phyloP scores from a whole-genome alignment of 2,888 invertebrate genomes.

The Ashinkailepas kermadecensis region DNA sequence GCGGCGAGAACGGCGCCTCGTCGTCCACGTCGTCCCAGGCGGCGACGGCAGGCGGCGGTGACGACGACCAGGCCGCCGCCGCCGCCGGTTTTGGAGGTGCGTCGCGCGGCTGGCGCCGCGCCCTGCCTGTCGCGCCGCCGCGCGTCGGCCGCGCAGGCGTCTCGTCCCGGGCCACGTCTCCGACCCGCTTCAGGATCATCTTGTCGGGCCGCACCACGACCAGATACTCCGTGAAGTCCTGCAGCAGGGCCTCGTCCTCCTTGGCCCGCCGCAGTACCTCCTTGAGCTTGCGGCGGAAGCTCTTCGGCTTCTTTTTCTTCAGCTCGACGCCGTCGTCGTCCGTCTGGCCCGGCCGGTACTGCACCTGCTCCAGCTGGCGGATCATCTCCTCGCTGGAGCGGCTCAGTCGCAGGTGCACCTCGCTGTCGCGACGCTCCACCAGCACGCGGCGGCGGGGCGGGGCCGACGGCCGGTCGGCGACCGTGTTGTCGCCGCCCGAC shows the following conservation, averaged over 20 bases:
- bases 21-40: background rate
- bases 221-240: conserved; percentile 5
- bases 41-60: background rate
- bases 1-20: conserved; percentile 1
- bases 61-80: background rate
- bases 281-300: conserved; percentile 16
- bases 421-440: background rate
- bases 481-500: background rate
- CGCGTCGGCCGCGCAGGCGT: background rate
- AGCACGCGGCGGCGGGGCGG: background rate
- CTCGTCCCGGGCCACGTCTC: background rate
- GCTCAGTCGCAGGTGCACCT: conserved; percentile 13
- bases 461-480: background rate
- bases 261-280: conserved; percentile 10
- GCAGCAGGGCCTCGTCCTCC: conserved; percentile 6
- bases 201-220: conserved; percentile 17
- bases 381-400: conserved; percentile 6
- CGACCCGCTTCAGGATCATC: conserved; percentile 18
- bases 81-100: background rate
- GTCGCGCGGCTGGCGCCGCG: background rate
- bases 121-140: background rate
- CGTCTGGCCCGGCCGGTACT: conserved; percentile 12
- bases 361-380: background rate
- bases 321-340: conserved; percentile 18
- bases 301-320: conserved; percentile 14